Base-by-base conservation (phyloP, 2,113 vertebrate genomes). In the Gambusia holbrooki region DNA sequence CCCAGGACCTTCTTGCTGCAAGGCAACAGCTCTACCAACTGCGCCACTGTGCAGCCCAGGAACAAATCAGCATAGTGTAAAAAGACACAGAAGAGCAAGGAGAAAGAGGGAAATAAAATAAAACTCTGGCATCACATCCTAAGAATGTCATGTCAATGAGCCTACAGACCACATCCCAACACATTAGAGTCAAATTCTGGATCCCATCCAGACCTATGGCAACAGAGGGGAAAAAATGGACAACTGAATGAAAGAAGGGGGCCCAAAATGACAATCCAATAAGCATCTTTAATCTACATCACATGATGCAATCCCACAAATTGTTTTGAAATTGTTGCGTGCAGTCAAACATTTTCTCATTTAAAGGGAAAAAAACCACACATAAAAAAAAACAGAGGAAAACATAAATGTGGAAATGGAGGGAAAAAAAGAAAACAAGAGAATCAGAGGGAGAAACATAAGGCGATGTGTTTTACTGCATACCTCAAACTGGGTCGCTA, bases 101-200 rank as follows among this genome's bases (percentile, higher is more conserved):
- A 33, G 66, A 84, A 76, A 80, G 76, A 19, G 68, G 71, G 85
- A 87, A 88, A 90, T 76, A 54, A 42, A 42, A 66, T 42, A 42
- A 88, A 88, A 83, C 83, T 88, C 87, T 89, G 82, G 88, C 89
- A 90, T 93, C 90, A 92, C 58, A 63, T 89, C 82, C 78, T 81
- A 93, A 92, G 91, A 93, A 94, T 93, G 92, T 88, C 85, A 92
- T 27, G 27, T 89, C 88, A 92, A 91, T 92, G 91, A 89, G 88
- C 83, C 91, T 91, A 81, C 87, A 90, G 85, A 93, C 90, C 90
- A 91, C 92, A 93, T 93, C 90, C 87, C 88, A 89, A 92, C 90
- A 91, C 84, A 85, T 89, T 85, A 83, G 86, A 91, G 85, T 83
- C 86, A 58, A 58, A 58, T 58, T 58, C 22, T 71, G 88, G 90